Percentiles rank a stretch among this genome's conserved stretches.
These are phyloP conservation scores for Onchidella celtica DNA, from an alignment of 2,888 invertebrate genomes.

Conservation along the genomic window DNA sequence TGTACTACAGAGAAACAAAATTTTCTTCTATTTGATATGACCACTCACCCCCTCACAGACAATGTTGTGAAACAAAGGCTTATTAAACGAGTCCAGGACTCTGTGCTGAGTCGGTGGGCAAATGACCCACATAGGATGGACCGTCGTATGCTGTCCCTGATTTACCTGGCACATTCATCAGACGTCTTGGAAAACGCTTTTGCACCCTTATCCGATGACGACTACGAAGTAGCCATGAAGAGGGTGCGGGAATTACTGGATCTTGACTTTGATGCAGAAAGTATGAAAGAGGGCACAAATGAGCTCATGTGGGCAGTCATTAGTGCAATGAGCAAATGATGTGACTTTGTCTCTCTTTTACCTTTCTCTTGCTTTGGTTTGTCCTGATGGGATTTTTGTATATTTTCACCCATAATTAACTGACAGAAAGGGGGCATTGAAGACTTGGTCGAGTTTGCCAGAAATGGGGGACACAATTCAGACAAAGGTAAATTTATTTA, in stretches of 20 bases:
- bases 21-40: conserved; percentile 99
- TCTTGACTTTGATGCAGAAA: conserved; percentile 97
- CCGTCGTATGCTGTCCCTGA: conserved; percentile 93
- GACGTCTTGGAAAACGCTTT: conserved; percentile 99
- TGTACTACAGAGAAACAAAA: conserved; percentile 99
- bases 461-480: too few relatives aligned
- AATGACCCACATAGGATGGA: conserved; percentile 99
- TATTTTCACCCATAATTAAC: too few relatives aligned
- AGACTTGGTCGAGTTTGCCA: too few relatives aligned
- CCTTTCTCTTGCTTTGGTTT: background rate
- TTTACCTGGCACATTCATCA: conserved; percentile 97
- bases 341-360: conserved; percentile 18
- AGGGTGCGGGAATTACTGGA: conserved; percentile 97
- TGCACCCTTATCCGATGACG: conserved; percentile 95
- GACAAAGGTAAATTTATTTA: too few relatives aligned
- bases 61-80: conserved; percentile 96
- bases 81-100: conserved; percentile 97
- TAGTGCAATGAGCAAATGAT: conserved; percentile 96
- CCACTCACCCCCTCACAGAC: conserved; percentile 98
- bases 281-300: conserved; percentile 86
- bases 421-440: too few relatives aligned
- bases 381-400: background rate
- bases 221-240: conserved; percentile 98
- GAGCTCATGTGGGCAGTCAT: conserved; percentile 99
- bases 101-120: conserved; percentile 95